These are phyloP conservation scores for Urocolius indicus DNA, from an alignment of 2,113 vertebrate species.

Conservation along the genomic window DNA sequence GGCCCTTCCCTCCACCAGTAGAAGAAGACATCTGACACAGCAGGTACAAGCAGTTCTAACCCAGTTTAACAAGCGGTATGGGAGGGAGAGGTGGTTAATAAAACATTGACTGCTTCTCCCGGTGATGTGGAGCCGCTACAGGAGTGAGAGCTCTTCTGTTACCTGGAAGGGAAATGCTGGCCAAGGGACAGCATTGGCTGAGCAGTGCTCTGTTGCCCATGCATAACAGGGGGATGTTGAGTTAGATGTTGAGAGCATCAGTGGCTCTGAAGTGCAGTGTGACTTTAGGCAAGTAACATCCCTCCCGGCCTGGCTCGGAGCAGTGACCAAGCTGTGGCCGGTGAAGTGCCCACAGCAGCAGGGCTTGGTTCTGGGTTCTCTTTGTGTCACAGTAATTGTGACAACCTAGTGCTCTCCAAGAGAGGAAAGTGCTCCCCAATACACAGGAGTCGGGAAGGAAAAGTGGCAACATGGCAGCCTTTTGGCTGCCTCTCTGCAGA, in stretches of 20 bases:
- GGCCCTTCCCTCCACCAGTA: neutral
- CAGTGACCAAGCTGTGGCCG: neutral
- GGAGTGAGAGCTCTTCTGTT: neutral
- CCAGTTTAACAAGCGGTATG: slow-evolving; percentile 26
- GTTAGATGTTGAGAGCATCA: neutral
- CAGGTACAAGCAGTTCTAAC: slow-evolving; percentile 37
- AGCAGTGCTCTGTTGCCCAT: neutral
- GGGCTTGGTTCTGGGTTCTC: neutral
- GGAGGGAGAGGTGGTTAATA: slow-evolving; percentile 44
- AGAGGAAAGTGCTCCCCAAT: neutral
- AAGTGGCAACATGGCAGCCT: neutral
- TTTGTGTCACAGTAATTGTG: neutral
- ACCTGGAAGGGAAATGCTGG: neutral
- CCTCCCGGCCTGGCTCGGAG: neutral
- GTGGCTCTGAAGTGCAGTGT: neutral
- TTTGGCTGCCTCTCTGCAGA: neutral
- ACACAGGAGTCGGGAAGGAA: neutral
- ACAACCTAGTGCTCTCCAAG: neutral
- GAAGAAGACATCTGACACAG: slow-evolving; percentile 26
- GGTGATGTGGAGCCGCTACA: neutral
- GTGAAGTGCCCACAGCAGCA: neutral
- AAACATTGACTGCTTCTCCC: slow-evolving; percentile 38
- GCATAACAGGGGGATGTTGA: neutral
- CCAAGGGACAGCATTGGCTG: neutral
- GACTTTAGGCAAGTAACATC: rapidly evolving